A percentile compares a stretch with the other conserved stretches of the same genome.
Conservation (phyloP, 1,140 invertebrate genomes). For the Linepithema humile region DNA sequence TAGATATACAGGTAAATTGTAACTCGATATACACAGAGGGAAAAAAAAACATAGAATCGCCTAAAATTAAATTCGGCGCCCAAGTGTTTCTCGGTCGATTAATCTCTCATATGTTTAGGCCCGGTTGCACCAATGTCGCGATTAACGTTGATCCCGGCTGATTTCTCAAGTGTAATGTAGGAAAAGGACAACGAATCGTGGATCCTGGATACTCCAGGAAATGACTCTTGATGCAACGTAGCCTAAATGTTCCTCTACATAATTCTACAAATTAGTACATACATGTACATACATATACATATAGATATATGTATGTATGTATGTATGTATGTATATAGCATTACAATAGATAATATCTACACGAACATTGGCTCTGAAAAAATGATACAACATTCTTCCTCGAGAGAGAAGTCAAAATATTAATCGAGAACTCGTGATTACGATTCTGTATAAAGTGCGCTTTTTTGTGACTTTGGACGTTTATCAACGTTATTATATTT, state of each 20-base stretch:
- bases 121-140: slow-evolving; percentile 6
- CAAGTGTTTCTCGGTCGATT: background rate
- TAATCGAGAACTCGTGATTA: background rate
- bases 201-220: slow-evolving; percentile 1
- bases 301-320: background rate
- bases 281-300: background rate
- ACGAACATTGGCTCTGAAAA: slow-evolving; percentile 7
- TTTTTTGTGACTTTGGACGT: slow-evolving; percentile 7
- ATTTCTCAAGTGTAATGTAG: background rate
- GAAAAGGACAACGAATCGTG: background rate
- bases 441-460: slow-evolving; percentile 38
- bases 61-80: slow-evolving; percentile 26
- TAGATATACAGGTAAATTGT: slow-evolving; percentile 41
- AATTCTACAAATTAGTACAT: slow-evolving; percentile 34
- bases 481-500: slow-evolving; percentile 10
- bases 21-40: slow-evolving; percentile 28
- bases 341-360: slow-evolving; percentile 36
- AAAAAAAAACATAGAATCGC: slow-evolving; percentile 20
- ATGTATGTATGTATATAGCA: background rate
- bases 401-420: slow-evolving; percentile 33
- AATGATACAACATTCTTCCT: slow-evolving; percentile 5
- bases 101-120: slow-evolving; percentile 8
- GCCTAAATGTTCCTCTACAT: slow-evolving; percentile 6
- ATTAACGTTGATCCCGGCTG: background rate
- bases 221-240: slow-evolving; percentile 22